phyloP scores from a whole-genome alignment of 1,140 invertebrate species.

The Temnothorax nylanderi region DNA sequence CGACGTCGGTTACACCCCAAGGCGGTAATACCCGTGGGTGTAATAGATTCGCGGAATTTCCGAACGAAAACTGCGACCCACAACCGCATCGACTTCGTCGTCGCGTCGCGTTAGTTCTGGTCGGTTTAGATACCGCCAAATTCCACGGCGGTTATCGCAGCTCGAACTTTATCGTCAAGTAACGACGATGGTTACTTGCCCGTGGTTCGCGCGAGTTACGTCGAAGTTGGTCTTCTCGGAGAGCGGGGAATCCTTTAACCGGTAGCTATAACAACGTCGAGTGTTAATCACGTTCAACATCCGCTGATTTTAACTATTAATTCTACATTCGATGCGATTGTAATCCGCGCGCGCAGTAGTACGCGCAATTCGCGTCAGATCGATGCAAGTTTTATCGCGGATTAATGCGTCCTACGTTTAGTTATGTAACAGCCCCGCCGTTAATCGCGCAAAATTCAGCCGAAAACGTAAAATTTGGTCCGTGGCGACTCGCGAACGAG shows the following conservation, averaged over 20 bases:
- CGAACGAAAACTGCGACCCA: constrained; percentile 41
- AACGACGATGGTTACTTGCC: constrained; percentile 53
- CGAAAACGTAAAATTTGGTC: constrained; percentile 10
- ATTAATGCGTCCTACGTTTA: constrained; percentile 62
- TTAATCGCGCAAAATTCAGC: constrained; percentile 53
- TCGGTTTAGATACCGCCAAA: constrained; percentile 40
- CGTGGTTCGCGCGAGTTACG: constrained; percentile 55
- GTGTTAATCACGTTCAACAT: constrained; percentile 39
- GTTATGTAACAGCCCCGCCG: constrained; percentile 36
- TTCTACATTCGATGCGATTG: neutral
- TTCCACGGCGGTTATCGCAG: constrained; percentile 25
- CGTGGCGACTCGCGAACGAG: constrained; percentile 3
- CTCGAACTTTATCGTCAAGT: constrained; percentile 53
- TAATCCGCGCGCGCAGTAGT: neutral
- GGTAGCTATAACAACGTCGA: constrained; percentile 1
- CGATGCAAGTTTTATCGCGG: constrained; percentile 41
- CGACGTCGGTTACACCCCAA: constrained; percentile 48
- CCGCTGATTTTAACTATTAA: constrained; percentile 34
- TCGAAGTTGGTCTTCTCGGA: constrained; percentile 28
- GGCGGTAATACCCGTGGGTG: constrained; percentile 51
- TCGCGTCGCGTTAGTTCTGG: constrained; percentile 26
- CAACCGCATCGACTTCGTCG: constrained; percentile 30
- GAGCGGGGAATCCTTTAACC: constrained; percentile 4
- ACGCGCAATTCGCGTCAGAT: neutral
- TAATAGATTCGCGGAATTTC: constrained; percentile 68